Base-by-base conservation (phyloP, 2,113 vertebrate genomes). In the Barnardius zonarius region DNA sequence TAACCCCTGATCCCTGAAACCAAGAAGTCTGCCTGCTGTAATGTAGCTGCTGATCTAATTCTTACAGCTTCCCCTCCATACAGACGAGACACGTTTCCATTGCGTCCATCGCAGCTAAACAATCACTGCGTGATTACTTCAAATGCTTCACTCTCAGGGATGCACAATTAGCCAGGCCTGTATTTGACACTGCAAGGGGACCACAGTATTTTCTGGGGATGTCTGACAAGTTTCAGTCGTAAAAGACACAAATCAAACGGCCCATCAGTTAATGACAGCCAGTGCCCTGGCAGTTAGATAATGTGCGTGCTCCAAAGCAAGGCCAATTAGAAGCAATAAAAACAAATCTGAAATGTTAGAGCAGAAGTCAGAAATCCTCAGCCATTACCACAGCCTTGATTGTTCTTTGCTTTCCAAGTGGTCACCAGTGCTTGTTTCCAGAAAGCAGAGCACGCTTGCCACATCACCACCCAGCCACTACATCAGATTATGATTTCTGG, bases 261-360 rank as follows among this genome's bases (percentile, higher is more conserved):
- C 79, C 83, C 54, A 70, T 83, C 66, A 95, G 86, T 85, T 95
- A 95, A 91, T 92, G 96, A 94, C 69, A 93, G 66, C 37, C 82
- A 72, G 76, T 67, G 78, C 73, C 77, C 85, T 83, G 63, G 62
- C 93, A 92, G 88, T 73, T 90, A 86, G 86, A 48, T 92, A 86
- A 92, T 84, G 90, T 86, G 52, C 4, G 2, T 76, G 88, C 88
- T 95, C 73, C 83, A 95, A 96, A 95, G 88, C 75, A 89, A 93
- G 92, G 94, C 88, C 94, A 97, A 94, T 94, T 95, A 97, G 91
- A 93, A 95, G 69, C 85, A 90, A 96, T 93, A 86, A 96, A 95
- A 96, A 83, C 84, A 96, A 95, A 95, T 95, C 77, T 90, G 66
- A 92, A 88, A 83, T 77, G 89, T 92, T 91, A 93, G 83, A 94